A percentile compares a stretch with the other conserved stretches of the same genome.
Evolutionary conservation across 2,113 vertebrate species (phyloP).

Genomic region (Psittacula cyanocephala): DNA sequence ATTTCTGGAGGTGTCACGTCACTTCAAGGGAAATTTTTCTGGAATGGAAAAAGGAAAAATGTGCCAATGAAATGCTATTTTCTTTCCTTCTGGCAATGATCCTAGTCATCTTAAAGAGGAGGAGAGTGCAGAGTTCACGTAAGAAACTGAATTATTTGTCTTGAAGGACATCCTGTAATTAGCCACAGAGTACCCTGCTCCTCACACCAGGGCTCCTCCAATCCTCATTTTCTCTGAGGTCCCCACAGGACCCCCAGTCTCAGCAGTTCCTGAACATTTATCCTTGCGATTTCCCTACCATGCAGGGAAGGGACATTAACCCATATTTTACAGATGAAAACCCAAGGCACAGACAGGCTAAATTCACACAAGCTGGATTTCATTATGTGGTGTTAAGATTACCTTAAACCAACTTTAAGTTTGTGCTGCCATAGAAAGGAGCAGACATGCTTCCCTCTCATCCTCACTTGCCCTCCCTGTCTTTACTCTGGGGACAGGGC

Average conservation of each 20-base stretch:
- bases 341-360: background rate
- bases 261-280: background rate
- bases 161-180: constrained; percentile 44
- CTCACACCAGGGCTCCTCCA: background rate
- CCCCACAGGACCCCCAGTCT: background rate
- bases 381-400: background rate
- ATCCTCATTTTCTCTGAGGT: background rate
- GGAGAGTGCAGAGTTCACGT: background rate
- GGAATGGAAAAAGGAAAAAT: constrained; percentile 23
- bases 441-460: background rate
- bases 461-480: background rate
- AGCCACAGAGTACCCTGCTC: background rate
- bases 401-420: background rate
- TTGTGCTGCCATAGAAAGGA: background rate
- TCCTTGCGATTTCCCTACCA: background rate
- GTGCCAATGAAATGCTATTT: constrained; percentile 21
- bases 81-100: background rate
- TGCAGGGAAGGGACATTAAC: background rate
- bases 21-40: constrained; percentile 32
- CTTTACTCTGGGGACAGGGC: background rate
- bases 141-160: constrained; percentile 17
- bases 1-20: constrained; percentile 46
- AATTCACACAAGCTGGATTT: background rate
- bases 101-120: background rate
- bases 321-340: background rate